Conservation (phyloP, 2,797 vertebrate genomes). For the Enteromius fasciolatus region DNA sequence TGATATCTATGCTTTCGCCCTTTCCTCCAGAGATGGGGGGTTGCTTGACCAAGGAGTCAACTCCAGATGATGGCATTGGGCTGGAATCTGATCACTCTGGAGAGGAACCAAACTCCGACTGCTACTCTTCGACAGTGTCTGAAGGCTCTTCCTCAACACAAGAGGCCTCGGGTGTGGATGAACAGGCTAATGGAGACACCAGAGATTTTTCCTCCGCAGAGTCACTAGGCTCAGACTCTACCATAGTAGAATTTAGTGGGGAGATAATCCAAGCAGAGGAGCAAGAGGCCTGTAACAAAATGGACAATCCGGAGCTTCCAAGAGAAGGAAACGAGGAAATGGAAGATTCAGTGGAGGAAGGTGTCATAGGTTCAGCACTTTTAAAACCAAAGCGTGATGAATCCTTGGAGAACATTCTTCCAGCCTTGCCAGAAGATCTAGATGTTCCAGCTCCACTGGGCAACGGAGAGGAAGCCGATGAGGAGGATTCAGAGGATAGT, state of each 20-base stretch:
- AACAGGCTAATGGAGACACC: conserved; percentile 62
- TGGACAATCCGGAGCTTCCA: conserved; percentile 82
- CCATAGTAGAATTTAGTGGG: conserved; percentile 64
- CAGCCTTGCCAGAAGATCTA: conserved; percentile 70
- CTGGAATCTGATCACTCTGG: conserved; percentile 77
- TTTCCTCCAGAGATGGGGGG: conserved; percentile 82
- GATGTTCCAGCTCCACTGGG: conserved; percentile 77
- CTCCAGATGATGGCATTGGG: conserved; percentile 78
- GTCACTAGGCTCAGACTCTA: conserved; percentile 69
- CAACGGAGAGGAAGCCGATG: conserved; percentile 78
- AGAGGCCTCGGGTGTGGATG: conserved; percentile 66
- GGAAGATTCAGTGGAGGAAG: conserved; percentile 63
- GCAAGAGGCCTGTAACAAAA: conserved; percentile 84
- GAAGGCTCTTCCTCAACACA: conserved; percentile 67
- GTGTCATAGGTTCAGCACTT: conserved; percentile 68
- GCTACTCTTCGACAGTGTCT: conserved; percentile 68
- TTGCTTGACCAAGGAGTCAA: conserved; percentile 81
- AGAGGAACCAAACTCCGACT: conserved; percentile 75
- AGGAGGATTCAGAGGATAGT: conserved; percentile 92
- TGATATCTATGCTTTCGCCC: conserved; percentile 77
- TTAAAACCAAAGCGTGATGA: conserved; percentile 68
- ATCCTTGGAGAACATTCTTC: conserved; percentile 64
- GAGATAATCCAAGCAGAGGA: conserved; percentile 82
- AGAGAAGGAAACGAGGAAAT: conserved; percentile 55
- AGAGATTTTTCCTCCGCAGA: conserved; percentile 68